Evolutionary conservation across 2,888 invertebrate genomes (phyloP).

Genomic region (Agrotis exclamationis): DNA sequence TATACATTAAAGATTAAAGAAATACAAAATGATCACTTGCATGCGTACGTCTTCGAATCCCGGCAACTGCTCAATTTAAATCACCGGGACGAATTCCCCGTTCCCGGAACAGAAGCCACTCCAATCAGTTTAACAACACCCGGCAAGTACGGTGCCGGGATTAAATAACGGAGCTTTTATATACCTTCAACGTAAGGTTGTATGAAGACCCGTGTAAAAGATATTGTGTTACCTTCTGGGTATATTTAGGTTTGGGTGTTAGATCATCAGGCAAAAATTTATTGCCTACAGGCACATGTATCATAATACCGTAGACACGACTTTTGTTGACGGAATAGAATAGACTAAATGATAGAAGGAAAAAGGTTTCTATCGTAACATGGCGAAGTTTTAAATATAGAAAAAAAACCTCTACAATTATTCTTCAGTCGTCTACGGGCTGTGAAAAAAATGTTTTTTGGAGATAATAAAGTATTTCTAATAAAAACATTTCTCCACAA

Average conservation of each 20-base stretch:
- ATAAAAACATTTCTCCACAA: background rate
- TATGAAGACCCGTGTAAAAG: background rate
- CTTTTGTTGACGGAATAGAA: background rate
- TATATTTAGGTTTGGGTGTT: background rate
- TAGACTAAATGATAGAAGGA: too few relatives aligned
- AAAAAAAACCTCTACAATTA: too few relatives aligned
- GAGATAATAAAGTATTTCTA: background rate
- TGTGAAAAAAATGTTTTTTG: background rate
- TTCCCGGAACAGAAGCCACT: slow-evolving; percentile 20
- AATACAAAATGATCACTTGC: background rate
- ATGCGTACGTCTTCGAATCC: slow-evolving; percentile 7
- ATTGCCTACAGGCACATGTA: too few relatives aligned
- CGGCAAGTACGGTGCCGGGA: slow-evolving; percentile 19
- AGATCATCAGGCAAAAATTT: background rate
- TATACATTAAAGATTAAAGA: background rate
- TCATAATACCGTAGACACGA: too few relatives aligned
- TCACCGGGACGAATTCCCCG: background rate
- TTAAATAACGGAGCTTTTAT: slow-evolving; percentile 41
- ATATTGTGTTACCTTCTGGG: slow-evolving; percentile 2
- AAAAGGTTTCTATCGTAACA: too few relatives aligned
- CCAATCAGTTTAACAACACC: slow-evolving; percentile 31
- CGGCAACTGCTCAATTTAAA: slow-evolving; percentile 24
- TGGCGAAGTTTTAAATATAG: too few relatives aligned
- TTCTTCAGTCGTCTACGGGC: too few relatives aligned
- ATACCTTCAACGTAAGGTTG: slow-evolving; percentile 6